Evolutionary conservation across 2,888 invertebrate genomes (phyloP).

Genomic region (Ormia ochracea): DNA sequence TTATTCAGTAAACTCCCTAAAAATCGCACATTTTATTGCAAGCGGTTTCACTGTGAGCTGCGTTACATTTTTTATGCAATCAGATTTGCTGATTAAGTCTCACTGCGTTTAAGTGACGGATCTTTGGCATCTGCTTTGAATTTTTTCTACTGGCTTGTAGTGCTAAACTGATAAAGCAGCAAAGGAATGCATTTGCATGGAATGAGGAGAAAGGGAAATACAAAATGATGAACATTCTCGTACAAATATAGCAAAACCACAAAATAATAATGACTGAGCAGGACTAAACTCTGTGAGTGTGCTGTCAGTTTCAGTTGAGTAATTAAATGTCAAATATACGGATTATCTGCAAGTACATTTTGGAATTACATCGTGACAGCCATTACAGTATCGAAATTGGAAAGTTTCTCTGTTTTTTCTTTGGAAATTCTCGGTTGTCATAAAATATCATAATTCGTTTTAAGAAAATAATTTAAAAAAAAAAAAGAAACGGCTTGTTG

Average conservation of each 20-base stretch:
- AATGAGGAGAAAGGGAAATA: background rate
- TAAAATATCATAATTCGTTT: too few species aligned
- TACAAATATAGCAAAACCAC: conserved; percentile 20
- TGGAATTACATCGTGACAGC: too few species aligned
- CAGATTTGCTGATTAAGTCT: conserved; percentile 39
- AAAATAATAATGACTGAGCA: conserved; percentile 22
- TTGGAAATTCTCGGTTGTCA: too few species aligned
- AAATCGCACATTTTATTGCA: too few species aligned
- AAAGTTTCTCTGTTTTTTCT: too few species aligned
- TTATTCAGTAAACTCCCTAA: too few species aligned
- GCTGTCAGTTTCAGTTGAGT: background rate
- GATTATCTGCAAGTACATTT: too few species aligned
- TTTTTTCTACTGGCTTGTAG: background rate
- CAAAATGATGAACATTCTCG: background rate
- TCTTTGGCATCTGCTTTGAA: conserved; percentile 20
- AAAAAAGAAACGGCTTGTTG: too few species aligned
- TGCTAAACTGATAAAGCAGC: background rate
- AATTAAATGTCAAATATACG: conserved; percentile 9
- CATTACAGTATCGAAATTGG: too few species aligned
- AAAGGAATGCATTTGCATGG: background rate
- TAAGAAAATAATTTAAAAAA: too few species aligned
- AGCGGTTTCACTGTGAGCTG: background rate
- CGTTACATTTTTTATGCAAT: background rate
- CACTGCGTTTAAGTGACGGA: conserved; percentile 34
- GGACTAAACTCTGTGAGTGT: background rate